Evolutionary conservation across 1,140 invertebrate species (phyloP).

Genomic region (Drosophila pruinosa): DNA sequence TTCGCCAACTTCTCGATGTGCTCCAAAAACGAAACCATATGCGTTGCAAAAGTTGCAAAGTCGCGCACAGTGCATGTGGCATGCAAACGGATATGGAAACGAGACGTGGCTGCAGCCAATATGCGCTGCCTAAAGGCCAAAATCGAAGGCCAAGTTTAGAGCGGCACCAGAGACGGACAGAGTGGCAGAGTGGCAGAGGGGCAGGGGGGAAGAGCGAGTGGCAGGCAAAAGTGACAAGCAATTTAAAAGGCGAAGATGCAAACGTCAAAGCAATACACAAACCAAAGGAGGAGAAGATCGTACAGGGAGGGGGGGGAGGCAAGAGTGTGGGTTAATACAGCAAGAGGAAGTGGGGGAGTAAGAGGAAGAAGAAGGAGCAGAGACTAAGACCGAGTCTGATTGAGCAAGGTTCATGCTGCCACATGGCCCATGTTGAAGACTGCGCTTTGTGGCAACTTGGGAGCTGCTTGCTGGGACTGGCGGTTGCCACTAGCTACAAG

Average conservation of each 20-base stretch:
- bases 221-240: slow-evolving; percentile 50
- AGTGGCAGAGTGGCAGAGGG: background rate
- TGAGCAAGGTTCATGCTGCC: background rate
- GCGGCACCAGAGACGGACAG: too few species aligned
- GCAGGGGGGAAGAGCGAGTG: background rate
- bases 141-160: slow-evolving; percentile 67
- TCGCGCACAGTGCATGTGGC: background rate
- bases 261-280: background rate
- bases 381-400: background rate
- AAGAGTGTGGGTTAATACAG: background rate
- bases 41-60: background rate
- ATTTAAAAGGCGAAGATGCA: slow-evolving; percentile 46
- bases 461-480: background rate
- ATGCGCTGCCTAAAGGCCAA: slow-evolving; percentile 26
- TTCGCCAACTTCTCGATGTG: slow-evolving; percentile 22
- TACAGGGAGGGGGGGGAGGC: background rate
- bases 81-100: slow-evolving; percentile 16
- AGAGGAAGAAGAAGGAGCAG: background rate
- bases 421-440: background rate
- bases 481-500: too few species aligned
- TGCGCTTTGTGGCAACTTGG: background rate
- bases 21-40: slow-evolving; percentile 14
- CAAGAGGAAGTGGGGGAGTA: background rate
- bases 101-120: slow-evolving; percentile 2
- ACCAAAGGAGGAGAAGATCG: background rate